phyloP scores from a whole-genome alignment of 2,888 invertebrate species.

The Cataglyphis albicans region DNA sequence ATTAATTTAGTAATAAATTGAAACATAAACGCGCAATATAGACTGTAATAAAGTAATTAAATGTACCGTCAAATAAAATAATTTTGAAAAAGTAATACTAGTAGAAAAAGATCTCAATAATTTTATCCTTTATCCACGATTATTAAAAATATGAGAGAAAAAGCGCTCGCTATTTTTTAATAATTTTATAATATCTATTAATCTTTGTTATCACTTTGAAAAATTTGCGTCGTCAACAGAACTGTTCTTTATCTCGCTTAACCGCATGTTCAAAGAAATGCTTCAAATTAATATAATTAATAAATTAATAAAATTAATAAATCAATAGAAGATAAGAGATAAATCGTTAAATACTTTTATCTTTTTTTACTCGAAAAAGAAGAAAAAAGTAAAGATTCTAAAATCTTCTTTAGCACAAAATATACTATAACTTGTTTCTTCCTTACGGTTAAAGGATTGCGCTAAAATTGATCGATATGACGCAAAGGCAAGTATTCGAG shows the following conservation, averaged over 20 bases:
- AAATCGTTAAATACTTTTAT: neutral
- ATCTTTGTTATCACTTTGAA: neutral
- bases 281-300: neutral
- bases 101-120: neutral
- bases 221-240: neutral
- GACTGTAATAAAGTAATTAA: neutral
- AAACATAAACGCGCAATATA: neutral
- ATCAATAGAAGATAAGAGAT: neutral
- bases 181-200: neutral
- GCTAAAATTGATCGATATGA: slow-evolving; percentile 9
- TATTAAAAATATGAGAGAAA: neutral
- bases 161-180: neutral
- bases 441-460: neutral
- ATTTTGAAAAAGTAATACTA: neutral
- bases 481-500: neutral
- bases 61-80: neutral
- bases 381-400: neutral
- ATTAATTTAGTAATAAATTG: neutral
- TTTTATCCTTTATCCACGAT: neutral
- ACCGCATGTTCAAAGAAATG: neutral
- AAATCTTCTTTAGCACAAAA: neutral
- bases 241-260: neutral
- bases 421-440: neutral
- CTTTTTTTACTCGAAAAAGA: neutral
- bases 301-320: too few species aligned